phyloP scores from a whole-genome alignment of 2,888 invertebrate genomes.

The Papilio elwesi region DNA sequence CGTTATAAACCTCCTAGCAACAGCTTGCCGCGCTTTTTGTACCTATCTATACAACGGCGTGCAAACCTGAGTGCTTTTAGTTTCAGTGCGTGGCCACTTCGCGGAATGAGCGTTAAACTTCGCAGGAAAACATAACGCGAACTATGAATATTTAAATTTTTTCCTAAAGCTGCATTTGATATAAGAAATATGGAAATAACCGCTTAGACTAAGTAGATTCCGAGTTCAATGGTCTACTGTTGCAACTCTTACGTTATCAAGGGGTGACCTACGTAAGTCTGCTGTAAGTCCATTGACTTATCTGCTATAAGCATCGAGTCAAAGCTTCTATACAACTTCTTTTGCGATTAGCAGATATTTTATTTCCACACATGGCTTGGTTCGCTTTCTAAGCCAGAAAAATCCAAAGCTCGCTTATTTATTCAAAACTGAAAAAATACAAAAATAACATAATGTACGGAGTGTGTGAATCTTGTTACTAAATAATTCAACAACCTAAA shows the following conservation, averaged over 20 bases:
- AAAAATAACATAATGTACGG: neutral
- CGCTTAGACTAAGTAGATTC: no score
- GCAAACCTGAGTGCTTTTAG: constrained; percentile 53
- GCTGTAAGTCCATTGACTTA: no score
- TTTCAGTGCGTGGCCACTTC: constrained; percentile 45
- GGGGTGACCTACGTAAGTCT: no score
- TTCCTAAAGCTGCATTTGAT: neutral
- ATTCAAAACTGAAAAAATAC: neutral
- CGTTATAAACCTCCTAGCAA: constrained; percentile 36
- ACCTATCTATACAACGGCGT: constrained; percentile 50
- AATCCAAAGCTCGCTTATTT: neutral
- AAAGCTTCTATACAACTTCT: no score
- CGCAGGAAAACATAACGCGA: constrained; percentile 32
- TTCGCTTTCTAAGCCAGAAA: no score
- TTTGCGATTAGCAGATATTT: no score
- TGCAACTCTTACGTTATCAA: no score
- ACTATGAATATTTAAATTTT: constrained; percentile 12
- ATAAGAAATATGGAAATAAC: neutral
- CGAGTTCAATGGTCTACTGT: no score
- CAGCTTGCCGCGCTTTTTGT: constrained; percentile 26
- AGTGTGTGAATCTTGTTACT: constrained; percentile 11
- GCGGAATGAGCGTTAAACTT: constrained; percentile 42
- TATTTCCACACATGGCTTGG: no score
- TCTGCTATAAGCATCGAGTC: no score
- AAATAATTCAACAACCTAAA: constrained; percentile 21